These are phyloP conservation scores for Palythoa grandiflora DNA, from an alignment of 92 coral and sea anemone genomes.

Conservation along the genomic window DNA sequence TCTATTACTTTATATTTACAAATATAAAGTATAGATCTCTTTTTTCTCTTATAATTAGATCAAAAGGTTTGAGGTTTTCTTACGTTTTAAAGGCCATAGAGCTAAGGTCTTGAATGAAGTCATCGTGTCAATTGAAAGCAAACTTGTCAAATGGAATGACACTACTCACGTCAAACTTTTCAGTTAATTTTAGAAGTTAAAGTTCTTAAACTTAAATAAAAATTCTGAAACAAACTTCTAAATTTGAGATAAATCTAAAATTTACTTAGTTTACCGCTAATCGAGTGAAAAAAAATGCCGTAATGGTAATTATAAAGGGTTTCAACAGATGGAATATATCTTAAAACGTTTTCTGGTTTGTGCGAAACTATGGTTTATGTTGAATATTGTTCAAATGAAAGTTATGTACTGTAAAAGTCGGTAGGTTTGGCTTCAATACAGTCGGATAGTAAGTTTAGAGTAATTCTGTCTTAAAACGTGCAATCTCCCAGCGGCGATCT, in stretches of 20 bases:
- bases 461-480: not conserved
- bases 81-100: not conserved
- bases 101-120: conserved; percentile 45
- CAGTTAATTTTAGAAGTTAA: not conserved
- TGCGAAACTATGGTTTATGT: too few species aligned
- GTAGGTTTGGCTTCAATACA: not conserved
- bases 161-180: not conserved
- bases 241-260: not conserved
- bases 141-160: not conserved
- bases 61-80: too few species aligned
- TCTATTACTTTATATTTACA: not conserved
- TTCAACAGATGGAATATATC: not conserved
- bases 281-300: not conserved
- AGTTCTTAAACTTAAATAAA: not conserved
- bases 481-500: conserved; percentile 30
- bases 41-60: not conserved
- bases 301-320: not conserved
- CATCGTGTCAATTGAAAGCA: conserved; percentile 27
- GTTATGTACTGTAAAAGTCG: not conserved
- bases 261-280: not conserved
- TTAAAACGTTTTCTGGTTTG: too few species aligned
- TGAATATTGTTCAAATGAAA: not conserved
- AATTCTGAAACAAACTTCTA: not conserved
- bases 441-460: not conserved
- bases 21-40: not conserved